These are phyloP conservation scores for Anguilla megastoma DNA, from an alignment of 2,797 vertebrate species.

Conservation along the genomic window DNA sequence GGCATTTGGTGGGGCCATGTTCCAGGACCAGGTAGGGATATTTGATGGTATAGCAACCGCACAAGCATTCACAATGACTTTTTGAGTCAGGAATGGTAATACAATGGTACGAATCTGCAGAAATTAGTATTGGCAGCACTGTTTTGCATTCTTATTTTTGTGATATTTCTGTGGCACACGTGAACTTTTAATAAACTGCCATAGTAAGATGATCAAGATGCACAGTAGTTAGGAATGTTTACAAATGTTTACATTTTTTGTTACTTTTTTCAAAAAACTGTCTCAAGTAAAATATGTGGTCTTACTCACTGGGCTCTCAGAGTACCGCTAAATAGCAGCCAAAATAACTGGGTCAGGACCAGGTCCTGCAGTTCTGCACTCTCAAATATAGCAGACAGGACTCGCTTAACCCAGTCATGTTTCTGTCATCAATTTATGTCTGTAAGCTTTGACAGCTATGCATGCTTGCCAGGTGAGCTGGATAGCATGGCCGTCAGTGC, in stretches of 20 bases:
- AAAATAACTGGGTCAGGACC: slow-evolving; percentile 18
- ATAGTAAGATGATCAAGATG: neutral
- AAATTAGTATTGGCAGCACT: neutral
- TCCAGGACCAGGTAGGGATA: slow-evolving; percentile 88
- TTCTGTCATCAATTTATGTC: slow-evolving; percentile 16
- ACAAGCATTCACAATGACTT: slow-evolving; percentile 34
- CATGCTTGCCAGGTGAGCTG: neutral
- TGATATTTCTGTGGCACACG: neutral
- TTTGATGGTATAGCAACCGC: neutral
- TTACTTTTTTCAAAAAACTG: slow-evolving; percentile 1
- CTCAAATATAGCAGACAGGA: neutral
- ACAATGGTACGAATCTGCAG: neutral
- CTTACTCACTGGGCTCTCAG: neutral
- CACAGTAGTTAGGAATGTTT: neutral
- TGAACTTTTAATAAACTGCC: neutral
- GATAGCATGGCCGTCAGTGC: neutral
- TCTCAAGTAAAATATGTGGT: neutral
- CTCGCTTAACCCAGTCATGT: neutral
- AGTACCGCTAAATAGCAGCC: neutral
- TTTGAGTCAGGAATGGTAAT: neutral
- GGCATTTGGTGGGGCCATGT: slow-evolving; percentile 91
- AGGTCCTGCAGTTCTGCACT: neutral
- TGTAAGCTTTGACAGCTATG: neutral
- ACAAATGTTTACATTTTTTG: neutral
- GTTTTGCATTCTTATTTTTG: neutral